Percentiles rank a stretch among this genome's conserved stretches.
Evolutionary conservation across 92 coral and sea anemone species (phyloP).

Genomic region (Parazoanthus swiftii): DNA sequence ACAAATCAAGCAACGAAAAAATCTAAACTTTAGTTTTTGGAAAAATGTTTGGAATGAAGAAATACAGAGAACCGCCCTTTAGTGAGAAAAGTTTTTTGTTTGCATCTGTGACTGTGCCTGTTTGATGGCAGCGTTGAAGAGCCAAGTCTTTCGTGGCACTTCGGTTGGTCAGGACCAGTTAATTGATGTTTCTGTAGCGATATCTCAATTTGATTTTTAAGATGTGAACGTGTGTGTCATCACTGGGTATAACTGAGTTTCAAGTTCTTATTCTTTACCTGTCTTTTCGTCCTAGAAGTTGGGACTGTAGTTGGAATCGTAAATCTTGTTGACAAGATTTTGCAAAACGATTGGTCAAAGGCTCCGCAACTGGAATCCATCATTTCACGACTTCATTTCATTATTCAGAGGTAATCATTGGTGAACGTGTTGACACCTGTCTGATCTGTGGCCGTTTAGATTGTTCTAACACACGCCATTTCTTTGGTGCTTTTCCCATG

Average conservation of each 20-base stretch:
- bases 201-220: no score
- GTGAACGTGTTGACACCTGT: background rate
- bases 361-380: conserved; percentile 62
- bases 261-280: background rate
- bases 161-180: background rate
- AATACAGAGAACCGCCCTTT: background rate
- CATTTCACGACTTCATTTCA: conserved; percentile 71
- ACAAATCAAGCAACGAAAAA: background rate
- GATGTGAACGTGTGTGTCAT: background rate
- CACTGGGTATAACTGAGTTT: background rate
- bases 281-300: conserved; percentile 42
- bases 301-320: conserved; percentile 77
- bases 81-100: no score
- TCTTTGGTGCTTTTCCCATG: conserved; percentile 2
- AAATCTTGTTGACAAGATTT: conserved; percentile 72
- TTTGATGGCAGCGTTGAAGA: background rate
- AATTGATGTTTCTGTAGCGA: background rate
- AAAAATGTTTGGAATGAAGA: no score
- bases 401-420: conserved; percentile 75
- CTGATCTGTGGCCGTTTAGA: background rate
- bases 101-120: background rate
- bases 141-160: background rate
- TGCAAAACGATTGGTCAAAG: conserved; percentile 88
- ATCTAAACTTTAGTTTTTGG: background rate
- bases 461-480: background rate